Evolutionary conservation across 2,888 invertebrate species (phyloP).

Genomic region (Trachelus stipa): DNA sequence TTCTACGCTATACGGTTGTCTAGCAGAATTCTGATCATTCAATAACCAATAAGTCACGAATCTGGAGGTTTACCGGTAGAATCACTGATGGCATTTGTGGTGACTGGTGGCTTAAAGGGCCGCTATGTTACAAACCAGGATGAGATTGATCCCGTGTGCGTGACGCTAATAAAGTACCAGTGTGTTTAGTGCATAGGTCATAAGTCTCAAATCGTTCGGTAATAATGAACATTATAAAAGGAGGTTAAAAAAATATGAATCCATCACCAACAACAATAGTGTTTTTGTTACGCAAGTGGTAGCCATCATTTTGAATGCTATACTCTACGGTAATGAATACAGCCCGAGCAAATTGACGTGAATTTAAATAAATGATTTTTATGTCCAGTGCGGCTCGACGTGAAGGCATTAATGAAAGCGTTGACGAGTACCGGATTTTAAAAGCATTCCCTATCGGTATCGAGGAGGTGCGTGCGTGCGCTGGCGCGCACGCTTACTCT

Average conservation of each 20-base stretch:
- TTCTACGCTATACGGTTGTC: constrained; percentile 11
- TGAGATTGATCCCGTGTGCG: background rate
- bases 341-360: constrained; percentile 1
- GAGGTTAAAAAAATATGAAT: background rate
- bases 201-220: background rate
- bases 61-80: background rate
- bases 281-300: background rate
- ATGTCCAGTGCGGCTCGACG: constrained; percentile 1
- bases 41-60: background rate
- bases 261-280: background rate
- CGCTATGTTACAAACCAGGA: background rate
- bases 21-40: background rate
- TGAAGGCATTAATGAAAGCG: background rate
- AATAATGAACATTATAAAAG: background rate
- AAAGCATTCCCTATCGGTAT: background rate
- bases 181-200: background rate
- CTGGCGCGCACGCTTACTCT: constrained; percentile 1
- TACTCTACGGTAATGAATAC: constrained; percentile 1
- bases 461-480: background rate
- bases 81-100: background rate
- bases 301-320: constrained; percentile 46
- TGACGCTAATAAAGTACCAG: background rate
- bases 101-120: background rate
- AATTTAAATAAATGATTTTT: constrained; percentile 9
- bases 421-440: background rate